Percentiles rank a stretch among this genome's conserved stretches.
phyloP scores from a whole-genome alignment of 1,140 invertebrate species.

The Aphelenchoides besseyi region DNA sequence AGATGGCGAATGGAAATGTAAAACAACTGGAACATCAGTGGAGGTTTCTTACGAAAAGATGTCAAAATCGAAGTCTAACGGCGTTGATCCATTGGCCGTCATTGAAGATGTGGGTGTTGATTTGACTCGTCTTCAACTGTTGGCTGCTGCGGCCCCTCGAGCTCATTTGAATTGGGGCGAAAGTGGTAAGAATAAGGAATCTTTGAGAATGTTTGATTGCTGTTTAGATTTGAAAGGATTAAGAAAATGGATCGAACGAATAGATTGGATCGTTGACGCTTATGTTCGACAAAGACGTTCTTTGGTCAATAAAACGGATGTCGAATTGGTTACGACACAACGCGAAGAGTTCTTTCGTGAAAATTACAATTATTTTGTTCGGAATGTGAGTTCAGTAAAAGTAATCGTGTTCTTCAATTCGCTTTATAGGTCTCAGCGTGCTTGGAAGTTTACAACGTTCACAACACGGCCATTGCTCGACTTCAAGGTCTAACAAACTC shows the following conservation, averaged over 20 bases:
- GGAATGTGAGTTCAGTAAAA: conserved; percentile 34
- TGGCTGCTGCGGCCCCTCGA: conserved; percentile 47
- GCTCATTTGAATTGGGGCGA: conserved; percentile 53
- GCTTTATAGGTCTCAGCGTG: conserved; percentile 19
- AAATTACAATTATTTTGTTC: conserved; percentile 52
- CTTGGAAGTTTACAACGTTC: conserved; percentile 48
- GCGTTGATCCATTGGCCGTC: conserved; percentile 77
- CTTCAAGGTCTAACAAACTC: conserved; percentile 54
- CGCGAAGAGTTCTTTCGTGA: conserved; percentile 37
- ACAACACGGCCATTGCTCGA: conserved; percentile 52
- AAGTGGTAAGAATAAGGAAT: conserved; percentile 29
- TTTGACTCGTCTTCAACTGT: conserved; percentile 50
- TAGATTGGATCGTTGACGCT: conserved; percentile 32
- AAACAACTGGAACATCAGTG: conserved; percentile 37
- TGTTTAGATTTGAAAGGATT: conserved; percentile 55
- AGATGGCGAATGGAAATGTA: conserved; percentile 6
- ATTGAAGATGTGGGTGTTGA: conserved; percentile 52
- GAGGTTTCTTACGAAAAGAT: conserved; percentile 78
- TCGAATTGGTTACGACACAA: conserved; percentile 22
- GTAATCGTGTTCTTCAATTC: not conserved
- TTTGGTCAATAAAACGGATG: not conserved
- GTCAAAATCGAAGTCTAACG: conserved; percentile 97
- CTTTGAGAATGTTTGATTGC: conserved; percentile 24
- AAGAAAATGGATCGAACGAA: conserved; percentile 44
- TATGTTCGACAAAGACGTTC: conserved; percentile 39